Conservation (phyloP, 1,140 invertebrate species). For the Brachystomella parvula region DNA sequence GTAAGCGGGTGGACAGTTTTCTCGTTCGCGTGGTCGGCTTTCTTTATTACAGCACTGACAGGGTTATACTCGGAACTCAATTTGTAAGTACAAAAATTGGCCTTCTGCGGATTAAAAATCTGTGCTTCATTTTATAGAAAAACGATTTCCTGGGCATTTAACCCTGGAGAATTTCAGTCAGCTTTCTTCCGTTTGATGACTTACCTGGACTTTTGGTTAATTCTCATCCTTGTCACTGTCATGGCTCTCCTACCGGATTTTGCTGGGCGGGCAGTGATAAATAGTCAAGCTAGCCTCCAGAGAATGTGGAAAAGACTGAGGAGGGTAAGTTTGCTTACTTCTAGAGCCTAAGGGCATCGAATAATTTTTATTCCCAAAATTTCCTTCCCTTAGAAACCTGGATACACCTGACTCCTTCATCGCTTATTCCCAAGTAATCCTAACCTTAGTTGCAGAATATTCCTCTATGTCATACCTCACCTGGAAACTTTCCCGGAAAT, state of each 20-base stretch:
- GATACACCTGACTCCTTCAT: too few species aligned
- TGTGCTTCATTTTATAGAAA: conserved; percentile 44
- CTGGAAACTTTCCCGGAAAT: too few species aligned
- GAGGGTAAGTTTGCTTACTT: too few species aligned
- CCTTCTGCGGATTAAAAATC: conserved; percentile 19
- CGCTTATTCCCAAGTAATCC: too few species aligned
- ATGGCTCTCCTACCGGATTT: conserved; percentile 55
- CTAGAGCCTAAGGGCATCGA: too few species aligned
- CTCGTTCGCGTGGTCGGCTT: conserved; percentile 51
- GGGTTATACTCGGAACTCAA: conserved; percentile 52
- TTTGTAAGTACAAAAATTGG: conserved; percentile 48
- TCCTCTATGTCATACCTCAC: too few species aligned
- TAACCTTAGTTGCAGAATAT: too few species aligned
- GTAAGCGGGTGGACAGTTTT: conserved; percentile 54
- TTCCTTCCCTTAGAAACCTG: too few species aligned
- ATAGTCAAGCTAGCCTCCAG: neutral
- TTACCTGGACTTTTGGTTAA: conserved; percentile 54
- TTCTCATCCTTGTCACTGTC: conserved; percentile 49
- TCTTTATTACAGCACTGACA: conserved; percentile 49
- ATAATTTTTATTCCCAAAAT: conserved; percentile 4
- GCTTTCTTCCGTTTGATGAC: conserved; percentile 53
- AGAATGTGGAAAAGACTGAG: neutral
- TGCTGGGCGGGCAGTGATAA: conserved; percentile 32
- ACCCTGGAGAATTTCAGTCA: conserved; percentile 49
- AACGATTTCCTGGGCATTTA: conserved; percentile 42